Base-by-base conservation (phyloP, 2,113 vertebrate genomes). In the Hippolais icterina region DNA sequence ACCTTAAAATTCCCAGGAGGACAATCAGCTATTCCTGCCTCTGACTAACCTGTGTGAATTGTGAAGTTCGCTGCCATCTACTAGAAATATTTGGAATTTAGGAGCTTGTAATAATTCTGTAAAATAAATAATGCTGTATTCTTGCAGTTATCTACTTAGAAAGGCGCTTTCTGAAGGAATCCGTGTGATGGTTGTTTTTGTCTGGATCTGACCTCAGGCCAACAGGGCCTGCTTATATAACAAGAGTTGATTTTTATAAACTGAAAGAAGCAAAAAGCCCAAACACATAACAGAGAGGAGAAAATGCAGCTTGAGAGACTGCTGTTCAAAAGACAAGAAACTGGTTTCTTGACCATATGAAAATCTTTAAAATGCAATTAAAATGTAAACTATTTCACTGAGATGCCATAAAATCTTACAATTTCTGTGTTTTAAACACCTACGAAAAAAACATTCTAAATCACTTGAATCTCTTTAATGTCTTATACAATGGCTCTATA, bases 161-260 rank as follows among this genome's bases (percentile, higher is more conserved):
- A 70, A 66, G 7, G 21, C 3, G 1, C 7, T 72, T 77, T 80
- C 82, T 77, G 42, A 74, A 76, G 33, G n/a, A 71, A 79, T 63
- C 64, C 33, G 37, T 20, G 24, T 69, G 44, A 46, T 44, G 53
- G 83, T 57, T 82, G 60, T 57, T 91, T 94, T 93, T 83, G 76
- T 65, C 49, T 65, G 49, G 49, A 64, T 70, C 17, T 37, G 53
- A 39, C 49, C 44, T 77, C 29, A 31, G 57, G 56, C 57, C 35
- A 71, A 4, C 47, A 76, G 35, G 35, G 21, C 90, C 68, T 70
- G 65, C 54, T 94, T 80, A 56, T 57, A 19, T 37, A 60, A 89
- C 37, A 81, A 35, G 18, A 39, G 35, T 22, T 84, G 33, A 42
- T 76, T 82, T 92, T 66, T 79, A 41, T 84, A 64, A 96, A 79